Evolutionary conservation across 2,113 vertebrate species (phyloP).

Genomic region (Glaucidium brasilianum): DNA sequence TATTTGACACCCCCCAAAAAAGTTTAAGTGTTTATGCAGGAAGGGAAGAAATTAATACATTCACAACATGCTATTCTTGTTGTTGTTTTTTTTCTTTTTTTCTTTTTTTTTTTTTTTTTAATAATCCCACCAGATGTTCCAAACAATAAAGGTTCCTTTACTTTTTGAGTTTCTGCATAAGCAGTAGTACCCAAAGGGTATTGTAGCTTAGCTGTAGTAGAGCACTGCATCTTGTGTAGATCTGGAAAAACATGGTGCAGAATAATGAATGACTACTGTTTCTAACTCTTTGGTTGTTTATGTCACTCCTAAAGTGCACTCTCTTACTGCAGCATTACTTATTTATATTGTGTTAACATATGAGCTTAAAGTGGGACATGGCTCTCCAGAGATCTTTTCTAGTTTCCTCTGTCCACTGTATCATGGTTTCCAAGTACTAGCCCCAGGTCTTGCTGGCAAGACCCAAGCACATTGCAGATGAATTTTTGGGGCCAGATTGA

Average conservation of each 20-base stretch:
- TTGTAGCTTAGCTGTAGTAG: neutral
- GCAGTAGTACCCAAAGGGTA: neutral
- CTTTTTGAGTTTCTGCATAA: neutral
- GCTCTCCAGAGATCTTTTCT: neutral
- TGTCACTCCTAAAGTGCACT: neutral
- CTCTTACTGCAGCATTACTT: neutral
- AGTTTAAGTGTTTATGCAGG: neutral
- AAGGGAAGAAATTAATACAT: neutral
- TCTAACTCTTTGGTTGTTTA: neutral
- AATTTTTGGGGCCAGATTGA: neutral
- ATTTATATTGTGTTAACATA: neutral
- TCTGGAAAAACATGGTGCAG: neutral
- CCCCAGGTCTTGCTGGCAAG: accelerated
- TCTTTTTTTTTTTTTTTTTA: neutral
- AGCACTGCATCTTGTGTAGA: neutral
- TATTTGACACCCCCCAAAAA: neutral
- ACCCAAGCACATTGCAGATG: neutral
- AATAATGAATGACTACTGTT: neutral
- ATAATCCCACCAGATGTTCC: accelerated
- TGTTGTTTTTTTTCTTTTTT: too few species aligned
- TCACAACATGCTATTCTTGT: neutral
- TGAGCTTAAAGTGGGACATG: neutral
- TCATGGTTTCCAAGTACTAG: neutral
- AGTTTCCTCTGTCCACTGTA: neutral
- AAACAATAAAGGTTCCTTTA: neutral